Conservation (phyloP, 2,797 vertebrate species). For the Pipistrellus pipistrellus region DNA sequence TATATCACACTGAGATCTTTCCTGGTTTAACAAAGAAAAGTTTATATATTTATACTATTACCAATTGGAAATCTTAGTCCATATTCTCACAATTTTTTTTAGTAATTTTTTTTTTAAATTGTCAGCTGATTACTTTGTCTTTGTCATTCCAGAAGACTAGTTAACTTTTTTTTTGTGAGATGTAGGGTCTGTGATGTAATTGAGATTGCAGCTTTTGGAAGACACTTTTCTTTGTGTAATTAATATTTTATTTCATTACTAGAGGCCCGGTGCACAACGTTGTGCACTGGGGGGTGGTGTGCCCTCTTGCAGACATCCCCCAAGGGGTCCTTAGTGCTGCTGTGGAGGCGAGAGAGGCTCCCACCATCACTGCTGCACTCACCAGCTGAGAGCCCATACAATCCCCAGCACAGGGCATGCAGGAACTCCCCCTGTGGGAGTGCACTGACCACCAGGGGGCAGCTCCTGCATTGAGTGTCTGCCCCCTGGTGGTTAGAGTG, state of each 20-base stretch:
- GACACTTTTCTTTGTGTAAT: not conserved
- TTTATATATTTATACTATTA: slow-evolving; percentile 16
- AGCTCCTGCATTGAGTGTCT: no score
- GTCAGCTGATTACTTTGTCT: slow-evolving; percentile 32
- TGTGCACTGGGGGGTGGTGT: no score
- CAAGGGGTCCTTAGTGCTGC: no score
- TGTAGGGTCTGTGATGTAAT: not conserved
- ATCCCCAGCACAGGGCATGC: no score
- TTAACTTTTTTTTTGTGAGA: not conserved
- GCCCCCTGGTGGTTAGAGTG: no score
- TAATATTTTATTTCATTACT: slow-evolving; percentile 12
- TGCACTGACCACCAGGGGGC: no score
- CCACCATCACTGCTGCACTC: no score
- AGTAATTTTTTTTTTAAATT: slow-evolving; percentile 22
- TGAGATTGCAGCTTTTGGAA: slow-evolving; percentile 22
- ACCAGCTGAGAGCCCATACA: no score
- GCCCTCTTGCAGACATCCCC: no score
- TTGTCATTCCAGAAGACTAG: not conserved
- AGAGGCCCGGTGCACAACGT: no score
- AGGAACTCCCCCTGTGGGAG: no score
- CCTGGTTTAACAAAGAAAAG: slow-evolving; percentile 25
- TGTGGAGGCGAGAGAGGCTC: no score
- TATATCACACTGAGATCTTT: slow-evolving; percentile 18
- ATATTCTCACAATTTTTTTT: slow-evolving; percentile 17
- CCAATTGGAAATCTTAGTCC: slow-evolving; percentile 32